A percentile compares a stretch with the other conserved stretches of the same genome.
These are phyloP conservation scores for Chlamydotis undulata DNA, from an alignment of 2,113 vertebrate species.

Conservation along the genomic window DNA sequence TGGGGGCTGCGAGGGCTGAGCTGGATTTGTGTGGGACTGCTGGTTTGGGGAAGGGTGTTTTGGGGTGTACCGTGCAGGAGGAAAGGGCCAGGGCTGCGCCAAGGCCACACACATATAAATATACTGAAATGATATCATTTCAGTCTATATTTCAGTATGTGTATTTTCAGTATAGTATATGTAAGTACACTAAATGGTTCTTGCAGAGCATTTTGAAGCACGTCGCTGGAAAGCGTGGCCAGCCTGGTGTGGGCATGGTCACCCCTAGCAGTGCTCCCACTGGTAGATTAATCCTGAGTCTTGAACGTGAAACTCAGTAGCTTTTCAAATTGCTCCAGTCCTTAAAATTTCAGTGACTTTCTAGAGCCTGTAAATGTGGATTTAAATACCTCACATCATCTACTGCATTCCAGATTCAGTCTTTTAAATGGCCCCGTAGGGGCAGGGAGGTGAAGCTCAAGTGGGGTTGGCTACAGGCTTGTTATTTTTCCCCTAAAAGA, in stretches of 20 bases:
- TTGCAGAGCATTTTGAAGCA: neutral
- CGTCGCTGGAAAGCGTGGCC: accelerated
- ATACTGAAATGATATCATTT: neutral
- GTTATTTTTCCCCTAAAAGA: neutral
- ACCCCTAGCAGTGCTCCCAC: neutral
- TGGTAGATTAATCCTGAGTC: neutral
- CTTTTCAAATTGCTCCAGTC: neutral
- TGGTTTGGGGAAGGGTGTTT: neutral
- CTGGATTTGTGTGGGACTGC: neutral
- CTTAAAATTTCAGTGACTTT: neutral
- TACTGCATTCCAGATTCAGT: neutral
- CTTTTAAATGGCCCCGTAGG: neutral
- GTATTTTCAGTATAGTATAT: neutral
- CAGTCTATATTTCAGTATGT: neutral
- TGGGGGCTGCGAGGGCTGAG: neutral
- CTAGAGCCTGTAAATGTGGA: neutral
- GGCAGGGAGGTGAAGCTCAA: neutral
- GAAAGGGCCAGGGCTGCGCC: neutral
- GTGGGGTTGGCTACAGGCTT: neutral
- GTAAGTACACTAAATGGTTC: neutral
- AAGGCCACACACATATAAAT: neutral
- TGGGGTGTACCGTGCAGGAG: accelerated
- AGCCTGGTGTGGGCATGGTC: accelerated
- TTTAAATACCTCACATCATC: neutral
- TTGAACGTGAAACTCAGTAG: neutral